A percentile compares a stretch with the other conserved stretches of the same genome.
Evolutionary conservation across 2,797 vertebrate species (phyloP).

Genomic region (Mycteria americana): DNA sequence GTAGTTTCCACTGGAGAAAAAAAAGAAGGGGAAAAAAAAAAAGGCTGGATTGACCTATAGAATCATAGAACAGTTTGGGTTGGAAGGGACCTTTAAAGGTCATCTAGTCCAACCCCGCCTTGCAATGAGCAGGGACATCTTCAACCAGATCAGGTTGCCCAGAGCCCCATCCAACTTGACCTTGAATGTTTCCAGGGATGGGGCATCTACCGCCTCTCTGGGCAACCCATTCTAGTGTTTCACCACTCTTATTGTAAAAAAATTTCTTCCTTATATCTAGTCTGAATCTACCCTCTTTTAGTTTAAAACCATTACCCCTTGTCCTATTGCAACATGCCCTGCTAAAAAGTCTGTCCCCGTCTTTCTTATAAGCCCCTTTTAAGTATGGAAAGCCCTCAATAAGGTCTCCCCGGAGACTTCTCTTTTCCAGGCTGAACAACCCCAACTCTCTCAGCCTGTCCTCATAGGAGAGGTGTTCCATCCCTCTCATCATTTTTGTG

Average conservation of each 20-base stretch:
- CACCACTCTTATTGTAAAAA: neutral
- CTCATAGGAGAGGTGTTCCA: no score
- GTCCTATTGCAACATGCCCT: no score
- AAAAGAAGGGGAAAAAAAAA: neutral
- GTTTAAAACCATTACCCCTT: neutral
- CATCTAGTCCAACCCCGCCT: neutral
- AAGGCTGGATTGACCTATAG: neutral
- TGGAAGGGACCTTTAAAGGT: neutral
- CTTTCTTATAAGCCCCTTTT: neutral
- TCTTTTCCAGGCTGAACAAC: no score
- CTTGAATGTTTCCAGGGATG: no score
- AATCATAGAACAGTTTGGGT: neutral
- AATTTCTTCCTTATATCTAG: neutral
- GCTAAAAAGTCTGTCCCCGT: neutral
- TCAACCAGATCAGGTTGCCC: neutral
- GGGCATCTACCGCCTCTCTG: neutral
- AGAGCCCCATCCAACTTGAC: neutral
- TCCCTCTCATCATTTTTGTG: no score
- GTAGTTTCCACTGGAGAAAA: neutral
- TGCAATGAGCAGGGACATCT: neutral
- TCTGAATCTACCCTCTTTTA: neutral
- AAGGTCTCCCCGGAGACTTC: no score
- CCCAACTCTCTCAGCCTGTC: no score
- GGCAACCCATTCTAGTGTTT: neutral
- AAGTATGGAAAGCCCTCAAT: no score